Evolutionary conservation across 2,797 vertebrate genomes (phyloP).

Genomic region (Myotis daubentonii): DNA sequence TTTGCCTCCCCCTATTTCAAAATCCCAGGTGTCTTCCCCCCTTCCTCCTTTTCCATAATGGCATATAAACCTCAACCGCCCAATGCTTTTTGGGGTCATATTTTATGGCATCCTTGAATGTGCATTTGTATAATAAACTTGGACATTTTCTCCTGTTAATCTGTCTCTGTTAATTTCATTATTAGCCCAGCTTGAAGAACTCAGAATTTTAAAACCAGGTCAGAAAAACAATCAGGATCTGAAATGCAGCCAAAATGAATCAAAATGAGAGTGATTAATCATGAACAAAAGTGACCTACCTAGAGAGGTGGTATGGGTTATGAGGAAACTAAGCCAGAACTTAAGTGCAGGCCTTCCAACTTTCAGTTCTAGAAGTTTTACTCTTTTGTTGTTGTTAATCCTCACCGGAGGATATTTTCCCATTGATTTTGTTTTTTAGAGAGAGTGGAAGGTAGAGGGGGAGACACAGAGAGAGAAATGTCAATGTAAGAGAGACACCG

Average conservation of each 20-base stretch:
- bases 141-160: neutral
- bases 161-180: neutral
- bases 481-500: no score
- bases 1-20: neutral
- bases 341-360: neutral
- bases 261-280: slow-evolving; percentile 28
- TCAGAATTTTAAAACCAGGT: slow-evolving; percentile 20
- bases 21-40: neutral
- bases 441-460: no score
- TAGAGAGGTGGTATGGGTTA: neutral
- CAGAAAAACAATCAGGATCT: neutral
- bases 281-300: neutral
- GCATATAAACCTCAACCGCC: neutral
- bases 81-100: neutral
- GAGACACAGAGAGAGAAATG: no score
- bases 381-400: neutral
- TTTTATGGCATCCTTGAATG: neutral
- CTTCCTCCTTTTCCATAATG: neutral
- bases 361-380: neutral
- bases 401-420: no score
- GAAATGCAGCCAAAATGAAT: slow-evolving; percentile 22
- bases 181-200: neutral
- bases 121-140: neutral
- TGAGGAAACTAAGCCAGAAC: neutral
- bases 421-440: no score